These are phyloP conservation scores for Prochilodus magdalenae DNA, from an alignment of 2,113 vertebrate species.

Conservation along the genomic window DNA sequence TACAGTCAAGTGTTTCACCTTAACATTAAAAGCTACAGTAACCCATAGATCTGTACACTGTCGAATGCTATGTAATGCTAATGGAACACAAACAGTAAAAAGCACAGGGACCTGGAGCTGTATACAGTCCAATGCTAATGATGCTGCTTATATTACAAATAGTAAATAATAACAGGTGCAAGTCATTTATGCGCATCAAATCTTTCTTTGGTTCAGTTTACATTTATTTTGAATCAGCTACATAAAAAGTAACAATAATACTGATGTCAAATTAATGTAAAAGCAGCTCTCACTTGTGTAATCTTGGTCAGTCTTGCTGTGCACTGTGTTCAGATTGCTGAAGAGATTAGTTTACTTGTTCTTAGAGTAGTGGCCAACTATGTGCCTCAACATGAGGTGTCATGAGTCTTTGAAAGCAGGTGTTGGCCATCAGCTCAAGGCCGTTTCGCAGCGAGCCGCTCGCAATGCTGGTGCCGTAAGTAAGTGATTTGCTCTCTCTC, in stretches of 20 bases:
- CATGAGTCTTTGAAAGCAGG: conserved; percentile 61
- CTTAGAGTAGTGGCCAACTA: background rate
- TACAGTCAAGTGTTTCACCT: too few species aligned
- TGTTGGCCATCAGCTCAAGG: conserved; percentile 64
- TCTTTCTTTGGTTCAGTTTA: too few species aligned
- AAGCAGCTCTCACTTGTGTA: background rate
- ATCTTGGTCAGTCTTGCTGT: conserved; percentile 8
- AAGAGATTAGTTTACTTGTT: conserved; percentile 30
- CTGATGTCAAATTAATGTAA: background rate
- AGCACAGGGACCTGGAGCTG: too few species aligned
- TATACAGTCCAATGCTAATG: too few species aligned
- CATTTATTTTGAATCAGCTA: too few species aligned
- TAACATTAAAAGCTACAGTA: too few species aligned
- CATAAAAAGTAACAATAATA: too few species aligned
- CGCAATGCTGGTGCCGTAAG: conserved; percentile 69
- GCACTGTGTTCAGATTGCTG: background rate
- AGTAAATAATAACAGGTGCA: background rate
- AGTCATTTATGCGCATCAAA: background rate
- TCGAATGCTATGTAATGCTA: too few species aligned
- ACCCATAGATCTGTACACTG: too few species aligned
- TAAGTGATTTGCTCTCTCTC: conserved; percentile 53
- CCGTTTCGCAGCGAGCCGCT: conserved; percentile 47
- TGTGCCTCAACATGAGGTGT: conserved; percentile 48
- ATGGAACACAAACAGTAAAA: too few species aligned
- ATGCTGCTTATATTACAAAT: background rate